Conservation (phyloP, 1,140 invertebrate species). For the Zaprionus gabonicus region DNA sequence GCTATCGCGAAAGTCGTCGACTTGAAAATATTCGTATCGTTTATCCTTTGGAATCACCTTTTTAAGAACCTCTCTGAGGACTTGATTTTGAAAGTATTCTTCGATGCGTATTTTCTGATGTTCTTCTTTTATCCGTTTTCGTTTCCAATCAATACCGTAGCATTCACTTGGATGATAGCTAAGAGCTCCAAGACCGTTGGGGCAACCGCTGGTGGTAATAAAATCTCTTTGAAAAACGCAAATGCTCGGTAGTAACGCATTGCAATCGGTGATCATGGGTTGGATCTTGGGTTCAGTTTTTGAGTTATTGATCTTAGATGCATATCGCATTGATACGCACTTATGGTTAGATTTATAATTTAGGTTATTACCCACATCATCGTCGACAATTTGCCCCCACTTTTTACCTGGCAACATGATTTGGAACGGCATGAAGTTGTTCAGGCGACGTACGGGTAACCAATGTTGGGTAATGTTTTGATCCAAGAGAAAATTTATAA, state of each 20-base stretch:
- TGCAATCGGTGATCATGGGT: slow-evolving; percentile 45
- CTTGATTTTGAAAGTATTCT: slow-evolving; percentile 58
- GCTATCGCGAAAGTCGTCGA: slow-evolving; percentile 22
- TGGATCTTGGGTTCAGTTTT: neutral
- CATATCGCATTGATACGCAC: slow-evolving; percentile 45
- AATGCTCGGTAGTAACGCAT: slow-evolving; percentile 39
- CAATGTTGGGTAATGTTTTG: slow-evolving; percentile 62
- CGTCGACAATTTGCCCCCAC: slow-evolving; percentile 55
- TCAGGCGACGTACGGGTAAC: slow-evolving; percentile 62
- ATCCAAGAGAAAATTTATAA: slow-evolving; percentile 27
- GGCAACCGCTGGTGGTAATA: slow-evolving; percentile 59
- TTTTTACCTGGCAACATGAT: slow-evolving; percentile 68
- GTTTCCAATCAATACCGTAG: slow-evolving; percentile 49
- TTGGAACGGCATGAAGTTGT: slow-evolving; percentile 52
- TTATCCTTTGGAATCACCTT: slow-evolving; percentile 1
- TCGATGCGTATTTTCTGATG: neutral
- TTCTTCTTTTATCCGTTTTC: neutral
- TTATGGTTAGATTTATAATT: slow-evolving; percentile 45
- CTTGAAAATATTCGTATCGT: slow-evolving; percentile 28
- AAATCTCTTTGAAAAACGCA: slow-evolving; percentile 66
- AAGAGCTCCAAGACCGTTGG: slow-evolving; percentile 54
- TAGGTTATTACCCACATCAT: slow-evolving; percentile 13
- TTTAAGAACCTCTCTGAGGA: slow-evolving; percentile 20
- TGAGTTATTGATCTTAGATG: neutral
- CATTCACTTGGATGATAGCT: slow-evolving; percentile 59